Conservation (phyloP, 2,113 vertebrate genomes). For the Myocastor coypus region DNA sequence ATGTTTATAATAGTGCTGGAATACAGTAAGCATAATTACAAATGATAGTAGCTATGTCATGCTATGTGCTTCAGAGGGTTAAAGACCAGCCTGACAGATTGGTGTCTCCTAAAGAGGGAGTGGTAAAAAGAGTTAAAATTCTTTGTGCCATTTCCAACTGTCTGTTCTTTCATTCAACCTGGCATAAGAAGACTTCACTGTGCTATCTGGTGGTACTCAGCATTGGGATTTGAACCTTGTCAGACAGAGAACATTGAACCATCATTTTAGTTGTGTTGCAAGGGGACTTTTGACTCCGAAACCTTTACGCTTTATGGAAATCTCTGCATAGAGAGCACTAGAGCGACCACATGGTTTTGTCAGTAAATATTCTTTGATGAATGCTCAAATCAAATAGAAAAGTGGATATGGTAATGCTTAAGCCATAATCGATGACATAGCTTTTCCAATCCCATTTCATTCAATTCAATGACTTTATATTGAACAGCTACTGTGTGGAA, state of each 20-base stretch:
- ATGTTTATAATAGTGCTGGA: background rate
- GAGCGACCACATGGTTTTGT: conserved; percentile 17
- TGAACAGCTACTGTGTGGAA: conserved; percentile 53
- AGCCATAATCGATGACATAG: conserved; percentile 54
- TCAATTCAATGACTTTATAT: conserved; percentile 70
- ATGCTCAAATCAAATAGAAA: conserved; percentile 34
- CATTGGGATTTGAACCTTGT: background rate
- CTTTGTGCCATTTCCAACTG: background rate
- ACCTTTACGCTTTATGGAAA: conserved; percentile 12
- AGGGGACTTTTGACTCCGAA: conserved; percentile 44
- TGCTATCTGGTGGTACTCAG: background rate
- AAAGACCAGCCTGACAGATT: background rate
- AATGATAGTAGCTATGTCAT: background rate
- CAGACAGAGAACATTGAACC: conserved; percentile 1
- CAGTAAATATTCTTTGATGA: conserved; percentile 67
- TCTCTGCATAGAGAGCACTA: conserved; percentile 12
- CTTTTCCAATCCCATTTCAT: conserved; percentile 46
- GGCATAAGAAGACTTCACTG: background rate
- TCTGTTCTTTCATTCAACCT: background rate
- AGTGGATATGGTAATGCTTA: conserved; percentile 1
- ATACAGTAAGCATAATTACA: background rate
- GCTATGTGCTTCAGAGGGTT: background rate
- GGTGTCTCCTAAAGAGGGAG: background rate
- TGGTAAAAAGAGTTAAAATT: background rate
- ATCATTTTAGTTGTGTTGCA: conserved; percentile 30